phyloP scores from a whole-genome alignment of 2,888 invertebrate species.

The Blastobasis lacticolella region DNA sequence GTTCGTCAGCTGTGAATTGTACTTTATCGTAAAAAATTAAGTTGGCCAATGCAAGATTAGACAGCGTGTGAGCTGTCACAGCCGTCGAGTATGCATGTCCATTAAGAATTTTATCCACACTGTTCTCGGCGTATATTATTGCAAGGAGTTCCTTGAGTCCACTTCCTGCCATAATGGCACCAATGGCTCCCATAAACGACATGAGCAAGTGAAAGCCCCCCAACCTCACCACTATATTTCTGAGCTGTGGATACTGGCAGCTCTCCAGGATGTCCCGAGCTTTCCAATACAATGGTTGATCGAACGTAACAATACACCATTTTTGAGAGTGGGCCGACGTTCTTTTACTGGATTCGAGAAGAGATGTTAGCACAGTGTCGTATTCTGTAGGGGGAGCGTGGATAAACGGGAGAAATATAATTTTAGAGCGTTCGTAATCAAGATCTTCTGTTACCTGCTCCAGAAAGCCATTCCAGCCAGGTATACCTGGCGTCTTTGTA shows the following conservation, averaged over 20 bases:
- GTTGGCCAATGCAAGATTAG: constrained; percentile 1
- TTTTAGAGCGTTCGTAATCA: constrained; percentile 6
- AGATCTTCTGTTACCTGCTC: neutral
- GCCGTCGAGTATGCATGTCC: constrained; percentile 25
- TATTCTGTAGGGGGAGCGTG: constrained; percentile 24
- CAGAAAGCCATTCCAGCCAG: constrained; percentile 31
- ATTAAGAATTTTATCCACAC: constrained; percentile 22
- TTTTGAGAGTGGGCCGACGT: constrained; percentile 12
- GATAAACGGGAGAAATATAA: constrained; percentile 25
- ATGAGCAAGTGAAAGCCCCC: constrained; percentile 30
- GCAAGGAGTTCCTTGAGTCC: constrained; percentile 23
- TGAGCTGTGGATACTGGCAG: constrained; percentile 9
- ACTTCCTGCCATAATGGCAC: constrained; percentile 27
- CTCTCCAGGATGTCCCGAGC: constrained; percentile 28
- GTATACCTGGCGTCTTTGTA: constrained; percentile 7
- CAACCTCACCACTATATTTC: constrained; percentile 17
- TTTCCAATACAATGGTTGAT: constrained; percentile 27
- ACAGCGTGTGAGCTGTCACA: constrained; percentile 4
- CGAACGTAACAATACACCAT: constrained; percentile 26
- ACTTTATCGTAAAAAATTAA: neutral
- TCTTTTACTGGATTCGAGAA: constrained; percentile 14
- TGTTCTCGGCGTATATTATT: constrained; percentile 23
- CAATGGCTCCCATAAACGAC: constrained; percentile 26
- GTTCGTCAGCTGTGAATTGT: neutral
- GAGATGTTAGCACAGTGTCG: constrained; percentile 20